Evolutionary conservation across 1,140 invertebrate species (phyloP), one percentile per base, ranked within the genome.

Genomic region (Drosophila punjabiensis): DNA sequence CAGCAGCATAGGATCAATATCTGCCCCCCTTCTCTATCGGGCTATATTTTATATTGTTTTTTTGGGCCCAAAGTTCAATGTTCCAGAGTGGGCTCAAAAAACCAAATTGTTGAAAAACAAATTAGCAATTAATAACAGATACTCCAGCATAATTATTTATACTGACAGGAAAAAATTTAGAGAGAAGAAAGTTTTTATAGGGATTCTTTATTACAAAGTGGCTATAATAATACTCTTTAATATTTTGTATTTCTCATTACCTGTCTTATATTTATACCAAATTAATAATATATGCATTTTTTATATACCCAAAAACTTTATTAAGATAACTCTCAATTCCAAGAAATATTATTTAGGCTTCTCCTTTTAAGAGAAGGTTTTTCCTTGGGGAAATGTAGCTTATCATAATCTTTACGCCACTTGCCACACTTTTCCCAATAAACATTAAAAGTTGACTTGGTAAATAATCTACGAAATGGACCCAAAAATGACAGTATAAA

Each of bases 11-110:
- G 52, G 58, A 45, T 43, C 55, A 45, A 76, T 66, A 66, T 60
- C 24, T 62, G 56, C 30, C 20, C n/a, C 37, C 56, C 30, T n/a
- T n/a, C n/a, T n/a, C n/a, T n/a, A n/a, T n/a, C n/a, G n/a, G n/a
- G 33, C 18, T 45, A 45, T 9, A 66, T 28, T 35, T 47, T 13
- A 33, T 53, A 39, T n/a, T 48, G 41, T 52, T 79, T 71, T 86
- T 82, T 82, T 77, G 70, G 77, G 83, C 79, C 50, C 83, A 86
- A 76, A 86, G 82, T 87, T 86, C 82, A 86, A 86, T 66, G 82
- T 60, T 59, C 52, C 45, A 50, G 41, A n/a, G 16, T 55, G 18
- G 5, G 13, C 30, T 13, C 33, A 59, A 50, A 28, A 48, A 45
- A 76, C 20, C 14, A 60, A 37, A 58, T 60, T 82, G 73, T 79